Evolutionary conservation across 2,888 invertebrate genomes (phyloP).

Genomic region (Polymixis flavicincta): DNA sequence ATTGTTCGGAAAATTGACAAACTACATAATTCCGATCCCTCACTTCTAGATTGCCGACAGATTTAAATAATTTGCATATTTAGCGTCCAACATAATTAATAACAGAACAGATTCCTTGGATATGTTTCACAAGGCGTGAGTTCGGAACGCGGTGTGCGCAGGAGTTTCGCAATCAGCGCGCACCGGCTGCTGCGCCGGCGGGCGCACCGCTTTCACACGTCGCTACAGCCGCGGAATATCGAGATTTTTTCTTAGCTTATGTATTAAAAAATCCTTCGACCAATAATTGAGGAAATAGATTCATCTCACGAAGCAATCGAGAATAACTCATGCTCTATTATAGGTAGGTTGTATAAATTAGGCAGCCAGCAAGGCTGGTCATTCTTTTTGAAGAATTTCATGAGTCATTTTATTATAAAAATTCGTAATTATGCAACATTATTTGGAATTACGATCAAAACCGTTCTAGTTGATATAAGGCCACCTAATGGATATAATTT

Average conservation of each 20-base stretch:
- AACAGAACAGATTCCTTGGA: slow-evolving; percentile 49
- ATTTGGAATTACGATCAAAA: neutral
- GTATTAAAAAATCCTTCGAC: no score
- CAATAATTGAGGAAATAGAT: neutral
- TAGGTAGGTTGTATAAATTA: no score
- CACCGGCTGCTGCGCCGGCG: slow-evolving; percentile 56
- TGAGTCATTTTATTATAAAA: neutral
- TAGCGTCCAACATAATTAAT: slow-evolving; percentile 45
- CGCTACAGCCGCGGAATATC: slow-evolving; percentile 20
- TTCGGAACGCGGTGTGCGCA: slow-evolving; percentile 52
- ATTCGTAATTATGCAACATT: neutral
- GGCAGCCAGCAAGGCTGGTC: neutral
- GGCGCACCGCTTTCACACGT: slow-evolving; percentile 63
- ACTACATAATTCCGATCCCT: neutral
- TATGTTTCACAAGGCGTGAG: slow-evolving; percentile 59
- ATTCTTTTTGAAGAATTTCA: neutral
- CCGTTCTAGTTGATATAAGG: no score
- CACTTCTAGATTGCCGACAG: slow-evolving; percentile 1
- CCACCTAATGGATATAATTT: neutral
- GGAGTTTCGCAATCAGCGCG: slow-evolving; percentile 57
- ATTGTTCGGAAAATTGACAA: neutral
- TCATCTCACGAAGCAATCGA: neutral
- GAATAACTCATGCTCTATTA: neutral
- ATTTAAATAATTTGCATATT: slow-evolving; percentile 31
- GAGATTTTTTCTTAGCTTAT: no score